Base-by-base conservation (phyloP, 2,113 vertebrate species). In the Siphamia tubifer region DNA sequence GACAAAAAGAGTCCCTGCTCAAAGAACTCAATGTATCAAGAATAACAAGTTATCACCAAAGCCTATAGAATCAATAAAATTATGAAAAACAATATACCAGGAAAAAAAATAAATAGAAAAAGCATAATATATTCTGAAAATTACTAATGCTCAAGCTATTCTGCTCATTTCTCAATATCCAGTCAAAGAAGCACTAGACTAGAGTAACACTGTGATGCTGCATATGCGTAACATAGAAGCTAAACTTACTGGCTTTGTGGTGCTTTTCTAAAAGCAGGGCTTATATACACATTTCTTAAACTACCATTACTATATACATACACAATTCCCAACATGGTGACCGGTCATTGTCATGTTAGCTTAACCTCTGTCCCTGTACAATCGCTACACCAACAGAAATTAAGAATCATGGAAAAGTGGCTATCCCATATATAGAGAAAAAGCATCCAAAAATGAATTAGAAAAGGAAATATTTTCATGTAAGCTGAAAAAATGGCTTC, bases 251-350 rank as follows among this genome's bases (percentile, higher is more conserved):
- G 30, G 75, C 58, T 67, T 71, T 64, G 62, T 75, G 71, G 43
- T 47, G 54, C 68, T 67, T 65, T 69, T 73, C 53, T 83, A 82
- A 79, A 85, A 87, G 87, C 87, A 74, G 79, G 36, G 60, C 57
- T 20, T 80, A 79, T 80, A 71, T 84, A 86, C 66, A 86, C 16
- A 30, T 70, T 60, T 25, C 40, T 55, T 62, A 36, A 44, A 66
- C 54, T 73, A 54, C 42, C 39, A 24, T 35, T 54, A 42, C 2
- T 68, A 69, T 74, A 60, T n/a, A 79, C 52, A 12, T 58, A 76
- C 68, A 68, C 35, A 45, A 38, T 57, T 73, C 53, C 68, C 62
- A 39, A 62, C 58, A 32, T 11, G 12, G 55, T 12, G 39, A 70
- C 49, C 45, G 43, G 67, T 48, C 63, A 35, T 44, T 17, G 30